phyloP scores from a whole-genome alignment of 2,113 vertebrate species.

The Epinephelus fuscoguttatus region DNA sequence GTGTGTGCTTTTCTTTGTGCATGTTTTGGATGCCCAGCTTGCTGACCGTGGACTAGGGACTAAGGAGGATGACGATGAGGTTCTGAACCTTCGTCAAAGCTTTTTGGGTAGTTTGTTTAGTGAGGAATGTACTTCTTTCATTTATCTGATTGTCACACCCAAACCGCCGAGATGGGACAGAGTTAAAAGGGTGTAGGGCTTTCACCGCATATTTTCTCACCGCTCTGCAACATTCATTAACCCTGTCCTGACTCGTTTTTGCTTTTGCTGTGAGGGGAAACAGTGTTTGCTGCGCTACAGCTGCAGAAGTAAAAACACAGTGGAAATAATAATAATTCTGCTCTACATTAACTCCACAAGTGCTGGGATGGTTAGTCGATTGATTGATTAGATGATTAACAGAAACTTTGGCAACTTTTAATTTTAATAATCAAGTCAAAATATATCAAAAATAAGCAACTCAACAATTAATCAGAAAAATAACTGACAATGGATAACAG shows the following conservation, averaged over 20 bases:
- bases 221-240: neutral
- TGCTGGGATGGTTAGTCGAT: neutral
- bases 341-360: neutral
- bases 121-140: neutral
- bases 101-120: neutral
- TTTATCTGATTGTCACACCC: neutral
- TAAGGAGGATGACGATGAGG: neutral
- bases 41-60: neutral
- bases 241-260: neutral
- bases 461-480: neutral
- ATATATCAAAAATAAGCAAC: neutral
- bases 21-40: neutral
- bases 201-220: neutral
- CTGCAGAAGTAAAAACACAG: neutral
- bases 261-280: neutral
- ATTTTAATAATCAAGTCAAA: too few relatives aligned
- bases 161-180: neutral
- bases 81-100: neutral
- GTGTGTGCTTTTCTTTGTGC: conserved; percentile 12
- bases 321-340: neutral
- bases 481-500: too few relatives aligned
- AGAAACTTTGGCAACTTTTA: neutral
- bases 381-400: neutral
- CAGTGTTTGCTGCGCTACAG: too few relatives aligned
- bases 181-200: neutral